Evolutionary conservation across 2,113 vertebrate species (phyloP), one percentile per base, ranked within the genome.

Genomic region (Microcebus lehilahytsara): DNA sequence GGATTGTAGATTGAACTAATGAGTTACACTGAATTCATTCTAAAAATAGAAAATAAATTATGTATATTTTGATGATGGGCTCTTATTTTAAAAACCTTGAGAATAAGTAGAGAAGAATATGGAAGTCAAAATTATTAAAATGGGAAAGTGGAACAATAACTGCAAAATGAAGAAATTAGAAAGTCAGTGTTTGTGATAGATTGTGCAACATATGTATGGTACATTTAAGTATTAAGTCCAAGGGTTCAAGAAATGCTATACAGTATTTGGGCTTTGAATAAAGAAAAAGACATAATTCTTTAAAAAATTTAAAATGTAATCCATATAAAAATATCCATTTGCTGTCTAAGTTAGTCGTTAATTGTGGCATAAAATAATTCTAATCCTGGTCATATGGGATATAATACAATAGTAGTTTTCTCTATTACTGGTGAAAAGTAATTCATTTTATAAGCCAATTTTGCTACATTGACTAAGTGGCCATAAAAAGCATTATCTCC

Each of bases 1-100:
- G 80, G 19, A 30, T 86, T 64, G 46, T 51, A 96, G 64, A 90
- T 86, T 81, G 80, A 96, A 95, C 20, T 92, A 90, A 93, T 96
- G 85, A 93, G n/a, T 75, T 89, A 72, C 51, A 85, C 53, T 96
- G 56, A 74, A 85, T 94, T 89, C 1, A 75, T 80, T 89, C 84
- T 79, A 56, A 94, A 91, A 93, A 88, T 83, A 93, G 77, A 94
- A 92, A 72, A 66, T 13, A 42, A 74, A 75, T 49, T 66, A 66
- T 32, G 30, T 74, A 1, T 94, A 67, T 92, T 92, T 79, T 72
- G 64, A 67, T 74, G 49, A 17, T 37, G 9, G 89, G 3, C 12
- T 23, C 53, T 78, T 42, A 93, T 49, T 87, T 93, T 85, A 89
- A 85, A 42, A 92, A 74, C 34, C 84, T 91, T 89, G 64, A 90